phyloP scores from a whole-genome alignment of 1,140 invertebrate genomes.

The Agrypnia vestita region DNA sequence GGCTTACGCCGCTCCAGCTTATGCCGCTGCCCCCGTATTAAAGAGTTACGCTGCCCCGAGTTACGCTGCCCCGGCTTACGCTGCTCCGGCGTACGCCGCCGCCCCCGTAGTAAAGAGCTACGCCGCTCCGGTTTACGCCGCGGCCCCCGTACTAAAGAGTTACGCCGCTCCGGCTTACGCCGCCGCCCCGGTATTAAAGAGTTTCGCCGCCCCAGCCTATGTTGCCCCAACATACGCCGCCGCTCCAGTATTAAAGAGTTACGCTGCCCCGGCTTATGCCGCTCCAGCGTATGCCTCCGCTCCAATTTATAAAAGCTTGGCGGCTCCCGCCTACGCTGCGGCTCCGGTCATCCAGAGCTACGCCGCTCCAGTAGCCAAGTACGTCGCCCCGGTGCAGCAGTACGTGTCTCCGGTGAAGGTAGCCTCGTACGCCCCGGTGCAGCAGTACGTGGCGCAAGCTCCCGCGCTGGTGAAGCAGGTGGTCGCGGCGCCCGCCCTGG shows the following conservation, averaged over 20 bases:
- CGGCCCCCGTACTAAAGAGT: slow-evolving; percentile 50
- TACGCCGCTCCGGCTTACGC: slow-evolving; percentile 49
- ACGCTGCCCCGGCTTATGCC: slow-evolving; percentile 58
- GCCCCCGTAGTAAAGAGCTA: slow-evolving; percentile 58
- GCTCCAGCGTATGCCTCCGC: slow-evolving; percentile 16
- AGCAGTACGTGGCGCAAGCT: slow-evolving; percentile 52
- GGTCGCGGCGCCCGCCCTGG: slow-evolving; percentile 49
- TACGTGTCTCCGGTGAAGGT: slow-evolving; percentile 62
- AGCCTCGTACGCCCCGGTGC: slow-evolving; percentile 56
- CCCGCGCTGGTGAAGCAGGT: slow-evolving; percentile 53
- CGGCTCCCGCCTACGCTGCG: slow-evolving; percentile 52
- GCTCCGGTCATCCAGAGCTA: slow-evolving; percentile 55
- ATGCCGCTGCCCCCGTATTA: slow-evolving; percentile 7
- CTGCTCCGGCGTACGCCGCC: slow-evolving; percentile 35
- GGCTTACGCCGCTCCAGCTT: slow-evolving; percentile 10
- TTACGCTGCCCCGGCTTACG: slow-evolving; percentile 39
- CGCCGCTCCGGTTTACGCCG: slow-evolving; percentile 33
- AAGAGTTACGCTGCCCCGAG: slow-evolving; percentile 57
- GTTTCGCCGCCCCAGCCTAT: slow-evolving; percentile 51
- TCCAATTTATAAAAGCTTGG: slow-evolving; percentile 53
- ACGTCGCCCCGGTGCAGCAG: slow-evolving; percentile 58
- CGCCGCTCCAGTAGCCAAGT: slow-evolving; percentile 58
- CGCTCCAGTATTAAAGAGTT: slow-evolving; percentile 28
- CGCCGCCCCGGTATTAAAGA: slow-evolving; percentile 41
- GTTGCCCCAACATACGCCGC: slow-evolving; percentile 21